These are phyloP conservation scores for Chydorus sphaericus DNA, from an alignment of 2,888 invertebrate genomes.

Conservation along the genomic window DNA sequence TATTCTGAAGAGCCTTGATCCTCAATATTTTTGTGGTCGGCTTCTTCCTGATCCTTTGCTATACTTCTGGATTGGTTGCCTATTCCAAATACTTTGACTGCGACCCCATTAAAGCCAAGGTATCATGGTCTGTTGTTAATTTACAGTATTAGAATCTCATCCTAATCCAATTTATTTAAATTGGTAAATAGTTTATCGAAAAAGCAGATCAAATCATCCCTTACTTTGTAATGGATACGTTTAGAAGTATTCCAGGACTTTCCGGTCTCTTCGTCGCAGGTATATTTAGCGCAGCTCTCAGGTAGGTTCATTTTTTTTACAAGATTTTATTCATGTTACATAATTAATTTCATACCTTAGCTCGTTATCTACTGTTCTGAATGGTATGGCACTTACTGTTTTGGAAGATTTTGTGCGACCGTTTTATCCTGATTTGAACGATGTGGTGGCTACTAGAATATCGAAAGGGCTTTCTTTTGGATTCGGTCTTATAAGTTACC, in stretches of 20 bases:
- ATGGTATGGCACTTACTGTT: constrained; percentile 25
- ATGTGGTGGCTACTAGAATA: constrained; percentile 30
- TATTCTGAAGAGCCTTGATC: too few species aligned
- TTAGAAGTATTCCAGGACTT: constrained; percentile 58
- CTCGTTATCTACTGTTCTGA: neutral
- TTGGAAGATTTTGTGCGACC: constrained; percentile 72
- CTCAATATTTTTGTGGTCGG: too few species aligned
- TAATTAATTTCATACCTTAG: too few species aligned
- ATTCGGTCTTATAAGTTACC: constrained; percentile 61
- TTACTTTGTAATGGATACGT: constrained; percentile 68
- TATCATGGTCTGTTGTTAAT: too few species aligned
- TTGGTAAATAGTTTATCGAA: constrained; percentile 40
- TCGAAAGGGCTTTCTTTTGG: constrained; percentile 53
- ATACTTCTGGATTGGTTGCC: constrained; percentile 74
- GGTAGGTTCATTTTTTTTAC: too few species aligned
- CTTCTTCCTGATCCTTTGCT: too few species aligned
- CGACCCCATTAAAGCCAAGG: constrained; percentile 62
- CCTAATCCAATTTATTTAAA: constrained; percentile 12
- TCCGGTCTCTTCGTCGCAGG: constrained; percentile 86
- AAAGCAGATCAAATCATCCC: constrained; percentile 72
- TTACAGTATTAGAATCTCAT: neutral
- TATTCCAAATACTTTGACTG: constrained; percentile 67
- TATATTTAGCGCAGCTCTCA: constrained; percentile 81
- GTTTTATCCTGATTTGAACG: constrained; percentile 26
- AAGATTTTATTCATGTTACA: neutral